Base-by-base conservation (phyloP, 1,140 invertebrate genomes). In the Penaeus indicus region DNA sequence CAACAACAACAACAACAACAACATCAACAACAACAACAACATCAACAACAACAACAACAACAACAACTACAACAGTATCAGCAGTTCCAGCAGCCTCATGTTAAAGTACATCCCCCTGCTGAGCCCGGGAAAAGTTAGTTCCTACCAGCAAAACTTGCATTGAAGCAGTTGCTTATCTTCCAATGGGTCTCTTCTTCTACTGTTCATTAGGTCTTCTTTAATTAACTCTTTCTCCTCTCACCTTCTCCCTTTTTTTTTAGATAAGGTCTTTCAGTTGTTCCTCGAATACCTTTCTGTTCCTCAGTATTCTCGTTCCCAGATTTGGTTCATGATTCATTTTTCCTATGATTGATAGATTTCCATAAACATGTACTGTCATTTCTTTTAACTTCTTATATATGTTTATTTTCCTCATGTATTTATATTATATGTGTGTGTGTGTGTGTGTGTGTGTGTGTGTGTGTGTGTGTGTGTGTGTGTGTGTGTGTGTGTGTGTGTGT, bases 101-200 rank as follows among this genome's bases (percentile, higher is more conserved):
- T 91, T 88, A 91, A 91, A 91, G 89, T 91, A 32, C 90, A 91
- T 82, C 90, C 90, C 54, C 90, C 90, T 63, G 77, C 88, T 87
- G 90, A 91, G 27, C 47, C 84, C 75, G 90, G 90, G 64, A 91
- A 91, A 91, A 91, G 90, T 91, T 91, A 91, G 90, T 91, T 86
- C 62, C 69, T 84, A 60, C 32, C 69, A 75, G 19, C 16, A 42
- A 75, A 75, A 27, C 67, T 75, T 77, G 67, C 62, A 42, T 62
- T 42, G 38, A 54, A 85, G 67, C 84, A 85, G 67, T 69, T 82
- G 38, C 78, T 86, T 62, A 38, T 77, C 72, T 79, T 86, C 61
- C 84, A 38, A 78, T 86, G 32, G 32, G 69, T 78, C 54, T 47
- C 32, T 63, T 47, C 32, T 63, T 78, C 32, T 63, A 16, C 19